Base-by-base conservation (phyloP, 1,140 invertebrate genomes). In the Bombus soroeensis region DNA sequence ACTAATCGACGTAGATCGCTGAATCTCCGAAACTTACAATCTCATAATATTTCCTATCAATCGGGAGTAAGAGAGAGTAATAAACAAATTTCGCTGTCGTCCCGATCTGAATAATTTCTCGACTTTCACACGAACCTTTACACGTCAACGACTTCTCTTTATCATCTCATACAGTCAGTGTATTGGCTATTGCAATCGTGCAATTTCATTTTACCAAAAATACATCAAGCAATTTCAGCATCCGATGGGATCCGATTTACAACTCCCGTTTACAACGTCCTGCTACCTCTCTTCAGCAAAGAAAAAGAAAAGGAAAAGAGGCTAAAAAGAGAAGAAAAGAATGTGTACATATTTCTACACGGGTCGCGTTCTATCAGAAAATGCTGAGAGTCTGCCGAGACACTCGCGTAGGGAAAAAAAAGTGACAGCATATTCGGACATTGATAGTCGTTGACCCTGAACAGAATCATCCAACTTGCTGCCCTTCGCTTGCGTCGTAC, bases 391-490 rank as follows among this genome's bases (percentile, higher is more conserved):
- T 41, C 12, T 70, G 59, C n/a, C n/a, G 53, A 28, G 25, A 18
- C 39, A 18, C 25, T 28, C 25, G 1, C 18, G 28, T 41, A 68
- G 18, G 22, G 25, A 10, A 9, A 6, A n/a, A 79, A 64, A 80
- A 80, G 53, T 78, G 72, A 10, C 32, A 37, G n/a, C 64, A 59
- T 47, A 72, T 84, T 68, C 76, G 53, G 47, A 76, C 53, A 84
- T 80, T 84, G 75, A 68, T 79, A 80, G 32, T 32, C 66, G 83
- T 79, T 84, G 83, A 80, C 83, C 83, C 83, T 84, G 76, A 84
- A 84, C 53, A 43, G 32, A 71, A 84, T 72, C 83, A 72, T 80
- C 53, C 83, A 71, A 72, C 83, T 84, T 84, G 68, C 68, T 62
- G 68, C 66, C 76, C 83, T 80, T 80, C 76, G 66, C 22, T 62